A percentile compares a stretch with the other conserved stretches of the same genome.
Conservation (phyloP, 2,797 vertebrate species). For the Pseudocheirus occidentalis region DNA sequence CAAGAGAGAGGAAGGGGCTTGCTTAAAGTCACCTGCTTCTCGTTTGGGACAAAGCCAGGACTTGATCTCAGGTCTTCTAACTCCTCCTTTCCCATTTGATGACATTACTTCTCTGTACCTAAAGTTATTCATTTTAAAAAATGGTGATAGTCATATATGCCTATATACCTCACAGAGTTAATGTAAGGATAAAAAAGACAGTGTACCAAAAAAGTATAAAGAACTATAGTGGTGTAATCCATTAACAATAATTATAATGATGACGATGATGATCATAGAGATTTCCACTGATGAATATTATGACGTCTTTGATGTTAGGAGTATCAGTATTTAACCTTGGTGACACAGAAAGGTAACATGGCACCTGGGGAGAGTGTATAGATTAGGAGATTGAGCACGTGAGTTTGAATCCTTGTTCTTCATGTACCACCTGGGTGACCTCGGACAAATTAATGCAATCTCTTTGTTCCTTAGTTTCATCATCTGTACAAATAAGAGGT, state of each 20-base stretch:
- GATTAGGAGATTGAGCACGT: background rate
- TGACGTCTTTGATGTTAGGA: background rate
- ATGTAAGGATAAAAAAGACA: background rate
- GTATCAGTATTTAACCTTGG: slow-evolving; percentile 32
- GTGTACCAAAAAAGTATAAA: background rate
- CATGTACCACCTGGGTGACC: background rate
- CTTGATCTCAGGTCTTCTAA: background rate
- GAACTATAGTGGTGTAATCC: background rate
- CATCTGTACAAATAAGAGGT: background rate
- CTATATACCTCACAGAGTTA: background rate
- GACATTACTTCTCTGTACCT: background rate
- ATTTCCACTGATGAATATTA: slow-evolving; percentile 28
- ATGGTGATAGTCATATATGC: background rate
- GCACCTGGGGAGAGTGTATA: background rate
- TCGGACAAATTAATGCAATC: background rate
- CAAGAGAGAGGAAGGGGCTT: background rate
- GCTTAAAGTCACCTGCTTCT: background rate
- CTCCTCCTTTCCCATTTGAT: background rate
- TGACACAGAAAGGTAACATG: background rate
- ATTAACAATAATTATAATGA: background rate
- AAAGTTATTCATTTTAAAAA: slow-evolving; percentile 45
- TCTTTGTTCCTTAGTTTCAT: background rate
- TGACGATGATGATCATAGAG: background rate
- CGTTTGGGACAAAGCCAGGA: background rate
- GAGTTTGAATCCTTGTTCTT: background rate